phyloP scores from a whole-genome alignment of 2,888 invertebrate species.

The Mythimna loreyi region DNA sequence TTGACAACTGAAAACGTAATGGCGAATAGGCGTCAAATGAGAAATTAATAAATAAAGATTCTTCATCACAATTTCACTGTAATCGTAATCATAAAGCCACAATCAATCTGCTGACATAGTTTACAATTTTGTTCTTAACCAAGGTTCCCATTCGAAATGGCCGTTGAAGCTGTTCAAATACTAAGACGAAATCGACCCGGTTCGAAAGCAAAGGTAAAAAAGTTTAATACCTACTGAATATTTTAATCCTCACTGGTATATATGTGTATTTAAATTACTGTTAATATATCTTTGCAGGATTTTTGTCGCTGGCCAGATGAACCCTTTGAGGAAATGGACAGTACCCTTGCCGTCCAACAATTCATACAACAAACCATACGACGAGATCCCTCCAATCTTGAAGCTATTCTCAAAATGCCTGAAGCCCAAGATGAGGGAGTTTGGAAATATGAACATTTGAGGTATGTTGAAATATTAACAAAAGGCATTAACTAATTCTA shows the following conservation, averaged over 20 bases:
- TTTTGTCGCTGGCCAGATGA: constrained; percentile 99
- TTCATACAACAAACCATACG: constrained; percentile 99
- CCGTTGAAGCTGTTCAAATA: constrained; percentile 94
- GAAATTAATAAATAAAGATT: constrained; percentile 23
- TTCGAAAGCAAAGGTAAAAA: constrained; percentile 95
- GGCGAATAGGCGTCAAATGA: constrained; percentile 26
- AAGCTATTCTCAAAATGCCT: constrained; percentile 98
- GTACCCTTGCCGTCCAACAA: constrained; percentile 99
- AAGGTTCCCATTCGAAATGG: constrained; percentile 89
- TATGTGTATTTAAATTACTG: neutral
- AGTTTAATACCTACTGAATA: neutral
- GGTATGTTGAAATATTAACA: constrained; percentile 86
- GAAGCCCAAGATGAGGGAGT: constrained; percentile 99
- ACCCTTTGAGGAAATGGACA: constrained; percentile 99
- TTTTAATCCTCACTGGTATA: neutral
- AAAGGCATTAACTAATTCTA: neutral
- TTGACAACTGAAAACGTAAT: constrained; percentile 42
- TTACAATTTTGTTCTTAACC: neutral
- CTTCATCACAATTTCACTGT: neutral
- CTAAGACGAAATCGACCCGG: constrained; percentile 97
- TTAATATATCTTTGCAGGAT: constrained; percentile 91
- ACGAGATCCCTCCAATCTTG: constrained; percentile 97
- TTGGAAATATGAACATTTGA: constrained; percentile 99
- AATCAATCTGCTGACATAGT: neutral
- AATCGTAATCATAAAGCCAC: constrained; percentile 10